These are phyloP conservation scores for Coenobita brevimanus DNA, from an alignment of 1,140 invertebrate genomes.

Conservation along the genomic window DNA sequence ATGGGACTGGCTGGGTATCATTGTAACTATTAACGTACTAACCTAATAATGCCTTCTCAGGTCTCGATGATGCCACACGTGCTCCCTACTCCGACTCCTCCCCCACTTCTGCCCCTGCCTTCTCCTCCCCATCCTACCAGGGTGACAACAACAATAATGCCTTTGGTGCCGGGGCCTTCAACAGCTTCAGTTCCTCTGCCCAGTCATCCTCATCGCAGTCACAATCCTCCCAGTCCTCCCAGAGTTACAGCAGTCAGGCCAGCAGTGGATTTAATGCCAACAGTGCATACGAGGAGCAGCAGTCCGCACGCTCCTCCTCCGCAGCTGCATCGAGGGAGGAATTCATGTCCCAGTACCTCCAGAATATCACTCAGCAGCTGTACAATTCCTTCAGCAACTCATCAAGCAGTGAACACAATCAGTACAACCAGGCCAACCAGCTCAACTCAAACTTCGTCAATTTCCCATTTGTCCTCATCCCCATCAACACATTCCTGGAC, in stretches of 20 bases:
- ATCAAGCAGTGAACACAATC: constrained; percentile 13
- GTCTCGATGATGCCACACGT: constrained; percentile 45
- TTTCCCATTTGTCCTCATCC: constrained; percentile 54
- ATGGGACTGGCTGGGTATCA: too few species aligned
- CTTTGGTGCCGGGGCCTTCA: background rate
- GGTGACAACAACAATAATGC: background rate
- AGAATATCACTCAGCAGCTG: constrained; percentile 52
- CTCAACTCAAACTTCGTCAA: constrained; percentile 30
- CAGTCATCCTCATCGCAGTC: constrained; percentile 26
- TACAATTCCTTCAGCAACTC: constrained; percentile 56
- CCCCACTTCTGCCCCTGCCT: constrained; percentile 13
- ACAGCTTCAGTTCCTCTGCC: background rate
- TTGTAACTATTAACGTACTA: too few species aligned
- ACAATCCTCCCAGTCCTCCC: background rate
- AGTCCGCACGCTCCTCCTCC: background rate
- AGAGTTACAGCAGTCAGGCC: constrained; percentile 19
- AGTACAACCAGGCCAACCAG: background rate
- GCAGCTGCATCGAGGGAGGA: constrained; percentile 21
- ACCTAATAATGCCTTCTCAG: constrained; percentile 1
- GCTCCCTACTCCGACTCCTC: constrained; percentile 5
- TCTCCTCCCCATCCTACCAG: background rate
- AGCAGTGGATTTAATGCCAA: constrained; percentile 26
- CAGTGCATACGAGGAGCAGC: constrained; percentile 29
- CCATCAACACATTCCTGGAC: constrained; percentile 55
- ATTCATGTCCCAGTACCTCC: constrained; percentile 50